Evolutionary conservation across 2,797 vertebrate species (phyloP).

Genomic region (Salarias fasciatus): DNA sequence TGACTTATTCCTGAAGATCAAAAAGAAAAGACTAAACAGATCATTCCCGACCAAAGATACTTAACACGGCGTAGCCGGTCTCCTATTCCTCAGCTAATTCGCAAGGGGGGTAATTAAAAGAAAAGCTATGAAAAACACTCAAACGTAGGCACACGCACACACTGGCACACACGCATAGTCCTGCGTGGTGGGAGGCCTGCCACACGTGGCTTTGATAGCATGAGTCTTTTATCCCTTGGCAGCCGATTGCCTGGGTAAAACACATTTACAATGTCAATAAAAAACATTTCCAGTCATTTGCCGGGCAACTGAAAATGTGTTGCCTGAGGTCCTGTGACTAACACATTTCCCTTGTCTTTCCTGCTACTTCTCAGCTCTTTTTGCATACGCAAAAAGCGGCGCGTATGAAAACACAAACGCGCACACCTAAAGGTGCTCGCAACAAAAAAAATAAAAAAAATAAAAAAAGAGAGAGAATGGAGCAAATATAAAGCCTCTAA

Average conservation of each 20-base stretch:
- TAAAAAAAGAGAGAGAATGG: slow-evolving; percentile 1
- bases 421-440: slow-evolving; percentile 29
- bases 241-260: slow-evolving; percentile 74
- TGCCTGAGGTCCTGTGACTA: slow-evolving; percentile 70
- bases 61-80: slow-evolving; percentile 57
- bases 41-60: slow-evolving; percentile 68
- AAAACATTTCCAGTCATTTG: slow-evolving; percentile 81
- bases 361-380: slow-evolving; percentile 21
- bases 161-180: slow-evolving; percentile 33
- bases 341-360: slow-evolving; percentile 54
- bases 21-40: slow-evolving; percentile 66
- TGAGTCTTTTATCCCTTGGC: slow-evolving; percentile 74
- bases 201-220: slow-evolving; percentile 69
- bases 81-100: slow-evolving; percentile 62
- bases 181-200: slow-evolving; percentile 65
- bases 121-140: slow-evolving; percentile 62
- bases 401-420: slow-evolving; percentile 22
- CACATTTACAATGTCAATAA: slow-evolving; percentile 84
- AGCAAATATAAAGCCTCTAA: slow-evolving; percentile 47
- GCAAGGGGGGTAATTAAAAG: slow-evolving; percentile 79
- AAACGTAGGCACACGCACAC: slow-evolving; percentile 34
- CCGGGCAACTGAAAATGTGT: slow-evolving; percentile 68
- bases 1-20: slow-evolving; percentile 73
- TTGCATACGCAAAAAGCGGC: slow-evolving; percentile 22
- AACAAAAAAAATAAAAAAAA: too few relatives aligned